These are phyloP conservation scores for Mustela lutreola DNA, from an alignment of 2,113 vertebrate genomes.

Conservation along the genomic window DNA sequence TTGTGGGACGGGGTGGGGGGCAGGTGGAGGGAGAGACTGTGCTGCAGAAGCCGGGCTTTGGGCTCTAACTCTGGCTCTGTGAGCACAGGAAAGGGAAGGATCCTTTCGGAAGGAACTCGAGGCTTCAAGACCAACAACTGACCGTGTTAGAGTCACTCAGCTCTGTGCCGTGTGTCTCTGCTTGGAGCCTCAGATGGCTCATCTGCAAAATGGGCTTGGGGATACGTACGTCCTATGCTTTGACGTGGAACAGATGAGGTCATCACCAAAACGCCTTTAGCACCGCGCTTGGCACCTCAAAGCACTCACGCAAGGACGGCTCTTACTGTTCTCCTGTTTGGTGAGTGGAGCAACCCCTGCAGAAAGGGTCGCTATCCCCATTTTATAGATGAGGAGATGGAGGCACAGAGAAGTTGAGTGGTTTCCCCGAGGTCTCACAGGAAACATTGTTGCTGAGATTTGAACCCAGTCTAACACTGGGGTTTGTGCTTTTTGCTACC, in stretches of 20 bases:
- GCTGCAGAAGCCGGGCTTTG: not conserved
- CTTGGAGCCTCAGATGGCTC: not conserved
- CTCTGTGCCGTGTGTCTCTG: not conserved
- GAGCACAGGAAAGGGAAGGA: not conserved
- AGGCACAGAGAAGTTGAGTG: not conserved
- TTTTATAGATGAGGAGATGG: not conserved
- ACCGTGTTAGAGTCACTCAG: not conserved
- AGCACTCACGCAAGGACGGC: not conserved
- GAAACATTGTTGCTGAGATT: not conserved
- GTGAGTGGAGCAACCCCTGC: not conserved
- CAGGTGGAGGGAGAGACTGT: not conserved
- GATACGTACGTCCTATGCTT: not conserved
- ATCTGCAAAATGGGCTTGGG: not conserved
- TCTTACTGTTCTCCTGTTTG: not conserved
- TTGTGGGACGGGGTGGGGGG: not conserved
- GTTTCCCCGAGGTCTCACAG: not conserved
- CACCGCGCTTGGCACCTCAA: not conserved
- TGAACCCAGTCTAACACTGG: not conserved
- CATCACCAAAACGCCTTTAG: not conserved
- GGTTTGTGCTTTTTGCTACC: not conserved
- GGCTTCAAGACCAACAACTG: not conserved
- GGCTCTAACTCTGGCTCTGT: not conserved
- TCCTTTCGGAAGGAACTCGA: not conserved
- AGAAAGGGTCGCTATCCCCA: not conserved
- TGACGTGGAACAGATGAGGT: not conserved